These are phyloP conservation scores for Iguana delicatissima DNA, from an alignment of 2,797 vertebrate species.

Conservation along the genomic window DNA sequence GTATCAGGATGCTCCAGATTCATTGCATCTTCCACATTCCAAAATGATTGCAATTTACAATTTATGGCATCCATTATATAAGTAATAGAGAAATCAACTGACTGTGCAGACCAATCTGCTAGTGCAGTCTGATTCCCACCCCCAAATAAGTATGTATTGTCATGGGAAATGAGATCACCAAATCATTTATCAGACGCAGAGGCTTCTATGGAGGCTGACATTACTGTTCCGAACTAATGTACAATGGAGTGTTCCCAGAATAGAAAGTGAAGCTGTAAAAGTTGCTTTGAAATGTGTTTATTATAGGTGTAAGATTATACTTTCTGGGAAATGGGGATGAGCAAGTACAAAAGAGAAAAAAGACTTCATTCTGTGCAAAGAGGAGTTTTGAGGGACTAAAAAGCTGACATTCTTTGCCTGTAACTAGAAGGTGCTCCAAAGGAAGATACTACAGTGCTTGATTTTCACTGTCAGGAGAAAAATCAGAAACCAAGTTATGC, in stretches of 20 bases:
- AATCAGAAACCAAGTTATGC: neutral
- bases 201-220: neutral
- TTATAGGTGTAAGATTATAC: neutral
- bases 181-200: slow-evolving; percentile 21
- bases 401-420: neutral
- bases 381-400: neutral
- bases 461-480: neutral
- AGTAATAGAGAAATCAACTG: slow-evolving; percentile 35
- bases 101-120: slow-evolving; percentile 19
- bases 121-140: slow-evolving; percentile 6
- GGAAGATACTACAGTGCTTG: neutral
- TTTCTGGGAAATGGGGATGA: slow-evolving; percentile 22
- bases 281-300: slow-evolving; percentile 19
- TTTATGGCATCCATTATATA: slow-evolving; percentile 24
- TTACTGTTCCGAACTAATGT: neutral
- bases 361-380: neutral
- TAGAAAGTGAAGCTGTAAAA: slow-evolving; percentile 22
- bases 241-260: slow-evolving; percentile 37
- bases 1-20: neutral
- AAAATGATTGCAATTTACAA: slow-evolving; percentile 31
- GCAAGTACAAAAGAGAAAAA: neutral
- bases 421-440: neutral
- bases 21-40: neutral
- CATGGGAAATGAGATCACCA: slow-evolving; percentile 34
- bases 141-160: slow-evolving; percentile 16